Percentiles rank a stretch among this genome's conserved stretches.
These are phyloP conservation scores for Dendroctonus valens DNA, from an alignment of 1,140 invertebrate genomes.

Conservation along the genomic window DNA sequence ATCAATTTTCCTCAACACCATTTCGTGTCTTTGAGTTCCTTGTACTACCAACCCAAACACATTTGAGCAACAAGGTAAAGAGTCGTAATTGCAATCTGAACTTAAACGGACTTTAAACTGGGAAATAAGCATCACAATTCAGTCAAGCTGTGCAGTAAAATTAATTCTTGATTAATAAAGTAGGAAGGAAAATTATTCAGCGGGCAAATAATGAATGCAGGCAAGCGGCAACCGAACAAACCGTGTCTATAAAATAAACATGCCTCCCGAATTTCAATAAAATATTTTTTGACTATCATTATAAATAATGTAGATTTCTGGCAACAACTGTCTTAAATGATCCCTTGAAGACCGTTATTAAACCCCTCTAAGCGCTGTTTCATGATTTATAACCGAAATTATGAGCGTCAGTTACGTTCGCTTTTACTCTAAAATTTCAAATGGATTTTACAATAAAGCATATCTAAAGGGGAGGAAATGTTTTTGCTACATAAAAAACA, in stretches of 20 bases:
- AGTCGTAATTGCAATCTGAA: too few species aligned
- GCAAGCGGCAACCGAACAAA: too few species aligned
- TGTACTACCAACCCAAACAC: too few species aligned
- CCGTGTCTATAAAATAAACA: constrained; percentile 27
- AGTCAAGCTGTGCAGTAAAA: too few species aligned
- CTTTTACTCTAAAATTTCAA: constrained; percentile 28
- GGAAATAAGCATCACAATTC: too few species aligned
- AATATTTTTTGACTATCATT: constrained; percentile 24
- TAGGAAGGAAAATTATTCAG: too few species aligned
- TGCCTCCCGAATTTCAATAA: constrained; percentile 19
- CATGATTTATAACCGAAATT: constrained; percentile 29
- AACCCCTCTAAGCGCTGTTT: constrained; percentile 24
- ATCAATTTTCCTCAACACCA: too few species aligned
- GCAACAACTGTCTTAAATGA: constrained; percentile 33
- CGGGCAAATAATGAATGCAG: too few species aligned
- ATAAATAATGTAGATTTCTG: constrained; percentile 31
- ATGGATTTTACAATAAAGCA: constrained; percentile 21
- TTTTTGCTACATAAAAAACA: constrained; percentile 8
- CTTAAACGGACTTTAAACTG: too few species aligned
- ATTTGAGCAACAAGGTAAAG: too few species aligned
- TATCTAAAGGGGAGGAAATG: constrained; percentile 4
- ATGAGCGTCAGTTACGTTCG: constrained; percentile 16
- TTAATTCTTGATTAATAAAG: too few species aligned
- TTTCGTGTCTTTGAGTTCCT: too few species aligned
- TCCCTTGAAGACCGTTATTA: constrained; percentile 33